Evolutionary conservation across 2,797 vertebrate species (phyloP), one percentile per base, ranked within the genome.

Genomic region (Mormyrops attenuatus): DNA sequence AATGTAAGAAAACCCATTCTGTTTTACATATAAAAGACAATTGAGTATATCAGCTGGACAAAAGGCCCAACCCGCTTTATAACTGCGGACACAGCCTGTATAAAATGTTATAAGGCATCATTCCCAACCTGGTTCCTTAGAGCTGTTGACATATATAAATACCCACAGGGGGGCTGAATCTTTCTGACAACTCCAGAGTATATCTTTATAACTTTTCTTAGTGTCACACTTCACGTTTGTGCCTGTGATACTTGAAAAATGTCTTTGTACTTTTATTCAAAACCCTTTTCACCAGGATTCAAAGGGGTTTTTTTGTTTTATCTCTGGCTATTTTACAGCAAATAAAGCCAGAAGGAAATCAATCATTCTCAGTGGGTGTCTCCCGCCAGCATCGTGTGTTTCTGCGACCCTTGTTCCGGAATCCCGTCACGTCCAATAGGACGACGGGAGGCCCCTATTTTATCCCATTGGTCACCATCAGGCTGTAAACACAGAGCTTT

Each of bases 221-320:
- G 30, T 38, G 66, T 69, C 66, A 69, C 30, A 69, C 66, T 69
- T 69, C 66, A n/a, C 34, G 17, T 80, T 34, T 69, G 38, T 44
- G 38, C 38, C 38, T 80, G 80, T 49, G 80, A 22, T 90, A 34
- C 66, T 88, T 49, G 34, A 49, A 90, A 93, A 92, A 93, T 94
- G 93, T 95, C 94, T 96, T 95, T 95, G 95, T 95, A 95, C 93
- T 94, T 94, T 89, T 87, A 93, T 95, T 96, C 94, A 96, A 96
- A 96, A 95, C 94, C 94, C 94, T 93, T 92, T 94, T 93, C 89
- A 92, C 95, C 94, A 94, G 95, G 95, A 95, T 94, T 95, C 94
- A 95, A 96, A 94, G 94, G 94, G 94, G 95, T 96, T 96, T 95
- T 91, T 90, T 87, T 50, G 90, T 85, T 85, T 85, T 44, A 89